Evolutionary conservation across 2,113 vertebrate genomes (phyloP).

Genomic region (Pampusana beccarii): DNA sequence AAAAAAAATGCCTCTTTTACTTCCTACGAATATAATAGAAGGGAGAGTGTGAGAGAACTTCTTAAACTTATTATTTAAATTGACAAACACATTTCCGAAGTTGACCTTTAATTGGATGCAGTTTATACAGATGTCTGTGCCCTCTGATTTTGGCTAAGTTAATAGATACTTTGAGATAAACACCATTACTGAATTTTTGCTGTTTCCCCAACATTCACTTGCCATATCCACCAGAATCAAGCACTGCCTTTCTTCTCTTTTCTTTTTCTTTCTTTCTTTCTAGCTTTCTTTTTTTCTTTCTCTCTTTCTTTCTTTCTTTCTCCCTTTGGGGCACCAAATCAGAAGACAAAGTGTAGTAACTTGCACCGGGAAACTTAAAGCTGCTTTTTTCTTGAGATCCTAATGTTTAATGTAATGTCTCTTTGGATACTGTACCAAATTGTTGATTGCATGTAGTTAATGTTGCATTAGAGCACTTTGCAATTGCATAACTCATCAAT

Average conservation of each 20-base stretch:
- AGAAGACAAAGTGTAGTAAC: slow-evolving; percentile 76
- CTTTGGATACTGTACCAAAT: slow-evolving; percentile 82
- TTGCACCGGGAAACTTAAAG: slow-evolving; percentile 82
- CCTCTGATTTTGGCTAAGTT: slow-evolving; percentile 53
- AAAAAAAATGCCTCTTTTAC: slow-evolving; percentile 61
- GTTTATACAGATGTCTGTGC: slow-evolving; percentile 52
- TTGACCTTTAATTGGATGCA: slow-evolving; percentile 44
- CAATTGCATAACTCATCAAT: slow-evolving; percentile 86
- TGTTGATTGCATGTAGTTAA: slow-evolving; percentile 87
- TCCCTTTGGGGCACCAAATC: slow-evolving; percentile 75
- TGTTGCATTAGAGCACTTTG: slow-evolving; percentile 92
- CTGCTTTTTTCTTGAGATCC: slow-evolving; percentile 80
- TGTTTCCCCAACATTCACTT: slow-evolving; percentile 65
- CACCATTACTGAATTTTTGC: slow-evolving; percentile 51
- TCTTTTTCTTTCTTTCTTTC: background rate
- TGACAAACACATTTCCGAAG: slow-evolving; percentile 30
- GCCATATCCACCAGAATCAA: slow-evolving; percentile 70
- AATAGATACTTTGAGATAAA: slow-evolving; percentile 53
- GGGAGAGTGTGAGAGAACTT: slow-evolving; percentile 42
- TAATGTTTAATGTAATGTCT: slow-evolving; percentile 82
- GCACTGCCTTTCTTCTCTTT: slow-evolving; percentile 59
- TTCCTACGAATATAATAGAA: slow-evolving; percentile 42
- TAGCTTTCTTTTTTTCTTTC: background rate
- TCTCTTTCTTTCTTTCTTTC: background rate
- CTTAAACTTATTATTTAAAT: slow-evolving; percentile 36